Conservation (phyloP, 1,140 invertebrate species). For the Neodiprion lecontei region DNA sequence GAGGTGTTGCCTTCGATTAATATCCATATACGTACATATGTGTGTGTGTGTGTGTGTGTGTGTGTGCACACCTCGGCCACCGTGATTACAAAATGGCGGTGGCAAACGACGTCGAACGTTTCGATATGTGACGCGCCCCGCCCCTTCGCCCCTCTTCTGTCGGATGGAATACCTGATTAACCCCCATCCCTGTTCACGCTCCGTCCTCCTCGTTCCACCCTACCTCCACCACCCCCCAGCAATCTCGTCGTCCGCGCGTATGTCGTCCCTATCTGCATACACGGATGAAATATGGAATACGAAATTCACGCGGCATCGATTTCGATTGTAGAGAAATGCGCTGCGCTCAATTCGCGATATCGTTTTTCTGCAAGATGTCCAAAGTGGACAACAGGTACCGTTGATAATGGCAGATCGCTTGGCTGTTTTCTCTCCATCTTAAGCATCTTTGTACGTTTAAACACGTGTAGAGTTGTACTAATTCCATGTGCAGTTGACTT, state of each 20-base stretch:
- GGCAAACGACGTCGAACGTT: slow-evolving; percentile 19
- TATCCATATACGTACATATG: slow-evolving; percentile 17
- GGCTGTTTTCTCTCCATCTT: no score
- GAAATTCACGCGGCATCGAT: not conserved
- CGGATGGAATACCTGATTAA: slow-evolving; percentile 3
- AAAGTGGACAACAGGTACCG: no score
- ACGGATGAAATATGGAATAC: not conserved
- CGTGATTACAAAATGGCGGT: slow-evolving; percentile 28
- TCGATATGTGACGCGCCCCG: not conserved
- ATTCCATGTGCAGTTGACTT: no score
- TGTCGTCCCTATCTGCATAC: not conserved
- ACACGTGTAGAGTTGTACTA: no score
- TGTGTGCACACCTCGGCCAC: not conserved
- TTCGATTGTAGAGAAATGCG: no score
- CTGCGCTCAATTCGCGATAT: no score
- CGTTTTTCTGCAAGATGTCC: no score
- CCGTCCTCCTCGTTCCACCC: not conserved
- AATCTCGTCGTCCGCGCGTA: slow-evolving; percentile 25
- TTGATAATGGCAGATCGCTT: no score
- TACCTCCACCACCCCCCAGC: slow-evolving; percentile 9
- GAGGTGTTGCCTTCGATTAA: slow-evolving; percentile 21
- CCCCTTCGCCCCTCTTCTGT: not conserved
- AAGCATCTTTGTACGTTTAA: no score
- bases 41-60: no score
- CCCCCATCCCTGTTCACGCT: slow-evolving; percentile 14